Evolutionary conservation across 2,797 vertebrate genomes (phyloP).

Genomic region (Allobates femoralis): DNA sequence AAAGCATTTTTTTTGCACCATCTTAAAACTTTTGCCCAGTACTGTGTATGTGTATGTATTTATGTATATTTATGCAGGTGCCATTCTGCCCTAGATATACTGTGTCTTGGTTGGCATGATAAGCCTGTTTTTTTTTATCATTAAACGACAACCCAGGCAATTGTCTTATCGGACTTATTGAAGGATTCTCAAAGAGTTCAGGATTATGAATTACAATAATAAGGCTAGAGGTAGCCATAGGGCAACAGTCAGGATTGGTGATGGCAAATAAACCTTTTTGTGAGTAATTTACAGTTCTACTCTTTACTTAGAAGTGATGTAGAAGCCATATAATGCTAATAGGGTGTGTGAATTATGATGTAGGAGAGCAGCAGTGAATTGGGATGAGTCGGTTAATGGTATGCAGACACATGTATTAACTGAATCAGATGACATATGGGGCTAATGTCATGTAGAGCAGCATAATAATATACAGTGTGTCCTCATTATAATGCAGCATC

Average conservation of each 20-base stretch:
- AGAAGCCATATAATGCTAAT: neutral
- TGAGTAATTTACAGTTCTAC: neutral
- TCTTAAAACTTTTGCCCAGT: too few relatives aligned
- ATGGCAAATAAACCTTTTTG: neutral
- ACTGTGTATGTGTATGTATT: too few relatives aligned
- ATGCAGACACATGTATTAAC: constrained; percentile 1
- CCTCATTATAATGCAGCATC: constrained; percentile 24
- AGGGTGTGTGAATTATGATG: neutral
- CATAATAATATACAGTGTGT: neutral
- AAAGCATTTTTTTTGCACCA: too few relatives aligned
- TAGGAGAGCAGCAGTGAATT: neutral
- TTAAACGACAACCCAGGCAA: neutral
- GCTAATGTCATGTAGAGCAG: neutral
- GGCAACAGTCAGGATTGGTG: neutral
- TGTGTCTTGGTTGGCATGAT: neutral
- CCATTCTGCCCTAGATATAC: neutral
- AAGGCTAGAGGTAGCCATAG: neutral
- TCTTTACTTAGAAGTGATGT: neutral
- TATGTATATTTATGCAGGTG: too few relatives aligned
- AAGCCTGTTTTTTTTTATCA: neutral
- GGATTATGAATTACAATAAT: neutral
- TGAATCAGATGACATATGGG: constrained; percentile 3
- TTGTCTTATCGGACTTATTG: neutral
- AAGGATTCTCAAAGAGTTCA: neutral
- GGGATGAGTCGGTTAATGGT: neutral